phyloP scores from a whole-genome alignment of 2,113 vertebrate species.

The Leptobrachium ailaonicum region DNA sequence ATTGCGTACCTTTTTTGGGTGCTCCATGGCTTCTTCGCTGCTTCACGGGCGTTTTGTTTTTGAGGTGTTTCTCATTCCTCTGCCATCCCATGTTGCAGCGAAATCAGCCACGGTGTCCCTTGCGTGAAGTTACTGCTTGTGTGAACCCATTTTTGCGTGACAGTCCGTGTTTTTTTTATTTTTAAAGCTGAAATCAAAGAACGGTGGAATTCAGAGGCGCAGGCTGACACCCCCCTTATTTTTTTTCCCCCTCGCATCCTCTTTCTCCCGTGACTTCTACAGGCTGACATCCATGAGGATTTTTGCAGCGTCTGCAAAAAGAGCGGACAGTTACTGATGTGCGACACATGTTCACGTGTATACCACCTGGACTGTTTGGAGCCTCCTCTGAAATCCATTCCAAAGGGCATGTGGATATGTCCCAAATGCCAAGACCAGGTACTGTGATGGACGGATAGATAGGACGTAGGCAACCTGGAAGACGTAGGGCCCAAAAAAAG shows the following conservation, averaged over 20 bases:
- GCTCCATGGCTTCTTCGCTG: too few species aligned
- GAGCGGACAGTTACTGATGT: conserved; percentile 99
- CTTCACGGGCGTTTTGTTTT: background rate
- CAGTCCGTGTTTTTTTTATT: background rate
- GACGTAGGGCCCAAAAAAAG: background rate
- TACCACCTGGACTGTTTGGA: conserved; percentile 99
- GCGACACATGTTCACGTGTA: conserved; percentile 98
- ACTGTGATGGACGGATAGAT: conserved; percentile 53
- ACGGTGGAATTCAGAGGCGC: conserved; percentile 43
- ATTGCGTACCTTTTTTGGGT: too few species aligned
- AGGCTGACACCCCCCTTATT: conserved; percentile 55
- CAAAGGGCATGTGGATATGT: conserved; percentile 99
- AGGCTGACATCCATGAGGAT: conserved; percentile 99
- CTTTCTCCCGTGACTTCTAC: conserved; percentile 65
- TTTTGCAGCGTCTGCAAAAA: conserved; percentile 99
- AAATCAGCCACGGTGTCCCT: background rate
- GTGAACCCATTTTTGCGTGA: background rate
- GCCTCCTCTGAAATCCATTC: conserved; percentile 98
- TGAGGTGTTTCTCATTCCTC: background rate
- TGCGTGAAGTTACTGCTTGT: background rate
- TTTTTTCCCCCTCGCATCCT: conserved; percentile 36
- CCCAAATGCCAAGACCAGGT: conserved; percentile 99
- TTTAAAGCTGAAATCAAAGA: background rate
- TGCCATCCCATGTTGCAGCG: background rate
- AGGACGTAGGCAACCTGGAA: background rate